phyloP scores from a whole-genome alignment of 2,888 invertebrate genomes.

The Petrolisthes cinctipes region DNA sequence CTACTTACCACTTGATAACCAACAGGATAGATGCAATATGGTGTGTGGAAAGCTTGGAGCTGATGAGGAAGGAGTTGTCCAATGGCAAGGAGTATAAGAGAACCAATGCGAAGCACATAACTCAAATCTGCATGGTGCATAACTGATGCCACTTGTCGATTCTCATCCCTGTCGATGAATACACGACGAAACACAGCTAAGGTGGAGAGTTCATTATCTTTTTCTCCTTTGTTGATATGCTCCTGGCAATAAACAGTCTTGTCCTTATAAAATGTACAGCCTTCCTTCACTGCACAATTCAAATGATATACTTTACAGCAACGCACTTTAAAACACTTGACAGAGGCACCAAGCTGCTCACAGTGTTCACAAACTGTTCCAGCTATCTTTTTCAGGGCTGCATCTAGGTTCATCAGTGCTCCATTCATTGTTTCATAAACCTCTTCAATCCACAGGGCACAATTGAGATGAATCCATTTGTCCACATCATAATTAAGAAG shows the following conservation, averaged over 20 bases:
- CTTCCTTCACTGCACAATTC: slow-evolving; percentile 92
- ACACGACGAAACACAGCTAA: slow-evolving; percentile 92
- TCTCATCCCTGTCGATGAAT: slow-evolving; percentile 96
- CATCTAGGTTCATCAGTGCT: slow-evolving; percentile 93
- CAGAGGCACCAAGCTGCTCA: slow-evolving; percentile 89
- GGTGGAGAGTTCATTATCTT: slow-evolving; percentile 91
- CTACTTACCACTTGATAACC: slow-evolving; percentile 88
- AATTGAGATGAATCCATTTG: slow-evolving; percentile 98
- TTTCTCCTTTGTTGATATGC: slow-evolving; percentile 88
- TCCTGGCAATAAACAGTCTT: slow-evolving; percentile 86
- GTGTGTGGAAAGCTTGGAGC: slow-evolving; percentile 91
- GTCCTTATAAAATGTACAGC: slow-evolving; percentile 96
- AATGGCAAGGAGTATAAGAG: slow-evolving; percentile 92
- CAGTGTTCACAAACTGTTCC: slow-evolving; percentile 82
- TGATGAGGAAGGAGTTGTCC: slow-evolving; percentile 98
- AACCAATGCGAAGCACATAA: slow-evolving; percentile 91
- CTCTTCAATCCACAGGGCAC: slow-evolving; percentile 97
- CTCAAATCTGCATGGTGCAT: slow-evolving; percentile 89
- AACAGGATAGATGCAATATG: slow-evolving; percentile 95
- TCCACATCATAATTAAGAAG: slow-evolving; percentile 95
- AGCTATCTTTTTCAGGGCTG: slow-evolving; percentile 85
- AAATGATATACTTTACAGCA: slow-evolving; percentile 95
- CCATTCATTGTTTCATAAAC: slow-evolving; percentile 98
- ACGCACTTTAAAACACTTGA: slow-evolving; percentile 93
- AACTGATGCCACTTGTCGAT: slow-evolving; percentile 87